phyloP scores from a whole-genome alignment of 2,113 vertebrate genomes.

The Balaeniceps rex region DNA sequence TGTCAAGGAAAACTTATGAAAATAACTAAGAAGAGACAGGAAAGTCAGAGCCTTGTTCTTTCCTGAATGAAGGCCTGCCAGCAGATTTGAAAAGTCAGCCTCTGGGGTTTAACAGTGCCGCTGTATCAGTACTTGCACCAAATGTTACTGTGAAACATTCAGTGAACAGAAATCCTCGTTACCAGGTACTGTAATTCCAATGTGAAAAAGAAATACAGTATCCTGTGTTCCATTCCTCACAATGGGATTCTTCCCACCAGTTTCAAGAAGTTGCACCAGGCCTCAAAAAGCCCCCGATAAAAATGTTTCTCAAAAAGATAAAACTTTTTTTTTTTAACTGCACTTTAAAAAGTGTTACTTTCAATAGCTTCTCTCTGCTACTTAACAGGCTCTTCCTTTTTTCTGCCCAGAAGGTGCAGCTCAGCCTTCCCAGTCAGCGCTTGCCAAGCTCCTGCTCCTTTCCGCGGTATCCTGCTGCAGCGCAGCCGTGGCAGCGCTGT shows the following conservation, averaged over 20 bases:
- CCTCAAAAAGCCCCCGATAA: accelerated
- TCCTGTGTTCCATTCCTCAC: not conserved
- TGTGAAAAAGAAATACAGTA: not conserved
- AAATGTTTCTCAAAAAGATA: not conserved
- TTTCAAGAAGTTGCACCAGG: not conserved
- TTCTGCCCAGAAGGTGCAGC: not conserved
- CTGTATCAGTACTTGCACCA: not conserved
- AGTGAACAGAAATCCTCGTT: not conserved
- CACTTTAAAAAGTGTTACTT: not conserved
- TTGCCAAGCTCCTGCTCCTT: not conserved
- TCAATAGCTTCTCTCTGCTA: not conserved
- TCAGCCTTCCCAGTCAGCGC: not conserved
- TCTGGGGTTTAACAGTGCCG: not conserved
- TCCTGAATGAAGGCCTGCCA: not conserved
- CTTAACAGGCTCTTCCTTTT: not conserved
- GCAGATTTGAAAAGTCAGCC: not conserved
- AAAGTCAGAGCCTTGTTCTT: not conserved
- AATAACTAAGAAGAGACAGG: not conserved
- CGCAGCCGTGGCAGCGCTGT: accelerated
- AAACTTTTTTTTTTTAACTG: not conserved
- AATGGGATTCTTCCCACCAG: not conserved
- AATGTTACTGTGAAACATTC: not conserved
- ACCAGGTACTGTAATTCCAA: not conserved
- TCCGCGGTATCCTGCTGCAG: accelerated
- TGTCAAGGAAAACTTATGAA: not conserved